phyloP scores from a whole-genome alignment of 37 sponge, comb jelly and placozoan genomes.

The Bolinopsis microptera region DNA sequence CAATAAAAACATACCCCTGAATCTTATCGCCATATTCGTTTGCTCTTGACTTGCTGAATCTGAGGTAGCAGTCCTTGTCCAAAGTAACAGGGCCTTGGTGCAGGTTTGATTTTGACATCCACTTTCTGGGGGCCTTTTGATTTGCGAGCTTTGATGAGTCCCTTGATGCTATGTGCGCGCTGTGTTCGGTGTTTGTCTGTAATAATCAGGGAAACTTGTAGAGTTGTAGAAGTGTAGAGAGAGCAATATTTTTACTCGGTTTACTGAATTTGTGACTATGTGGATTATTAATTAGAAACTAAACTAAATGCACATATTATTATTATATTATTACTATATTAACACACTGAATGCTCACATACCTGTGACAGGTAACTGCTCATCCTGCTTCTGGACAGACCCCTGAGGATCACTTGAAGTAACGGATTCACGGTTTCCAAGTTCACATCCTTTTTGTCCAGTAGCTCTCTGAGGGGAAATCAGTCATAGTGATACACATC shows the following conservation, averaged over 20 bases:
- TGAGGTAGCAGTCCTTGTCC: slow-evolving; percentile 14
- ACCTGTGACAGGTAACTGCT: background rate
- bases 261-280: too few species aligned
- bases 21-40: slow-evolving; percentile 38
- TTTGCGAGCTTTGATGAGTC: background rate
- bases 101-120: background rate
- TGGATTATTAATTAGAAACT: too few species aligned
- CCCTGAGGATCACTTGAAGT: background rate
- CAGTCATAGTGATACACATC: too few species aligned
- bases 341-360: too few species aligned
- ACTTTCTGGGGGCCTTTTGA: background rate
- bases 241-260: too few species aligned
- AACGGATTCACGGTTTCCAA: slow-evolving; percentile 14
- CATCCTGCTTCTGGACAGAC: background rate
- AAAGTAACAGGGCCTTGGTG: background rate
- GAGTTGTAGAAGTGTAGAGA: too few species aligned
- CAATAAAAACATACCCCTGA: too few species aligned
- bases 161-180: background rate
- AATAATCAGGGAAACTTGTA: too few species aligned
- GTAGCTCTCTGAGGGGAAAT: slow-evolving; percentile 35
- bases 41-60: slow-evolving; percentile 35
- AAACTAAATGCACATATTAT: too few species aligned
- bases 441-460: slow-evolving; percentile 14
- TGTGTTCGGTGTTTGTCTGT: background rate
- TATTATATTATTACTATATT: background rate